Conservation (phyloP, 2,113 vertebrate species). For the Scatophagus argus region DNA sequence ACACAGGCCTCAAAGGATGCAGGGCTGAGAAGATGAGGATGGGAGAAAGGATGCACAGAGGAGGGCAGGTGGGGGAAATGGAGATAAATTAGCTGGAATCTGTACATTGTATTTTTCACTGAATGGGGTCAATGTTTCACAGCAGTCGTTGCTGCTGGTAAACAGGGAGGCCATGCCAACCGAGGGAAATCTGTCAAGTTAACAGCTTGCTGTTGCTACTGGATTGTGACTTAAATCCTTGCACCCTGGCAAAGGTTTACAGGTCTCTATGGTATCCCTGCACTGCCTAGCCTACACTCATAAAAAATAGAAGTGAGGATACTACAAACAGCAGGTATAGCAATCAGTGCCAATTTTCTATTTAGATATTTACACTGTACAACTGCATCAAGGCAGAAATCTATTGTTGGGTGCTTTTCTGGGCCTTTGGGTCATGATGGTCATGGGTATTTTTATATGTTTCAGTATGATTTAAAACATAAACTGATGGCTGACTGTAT, state of each 20-base stretch:
- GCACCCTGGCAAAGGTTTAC: conserved; percentile 19
- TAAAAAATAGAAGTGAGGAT: not conserved
- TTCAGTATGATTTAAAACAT: conserved; percentile 1
- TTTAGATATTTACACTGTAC: not conserved
- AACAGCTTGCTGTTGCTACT: conserved; percentile 46
- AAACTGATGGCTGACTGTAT: not conserved
- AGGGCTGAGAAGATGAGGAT: conserved; percentile 33
- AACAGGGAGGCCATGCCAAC: conserved; percentile 13
- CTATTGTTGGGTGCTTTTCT: not conserved
- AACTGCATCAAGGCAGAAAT: not conserved
- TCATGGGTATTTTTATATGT: not conserved
- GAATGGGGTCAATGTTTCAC: conserved; percentile 40
- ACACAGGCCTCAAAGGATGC: conserved; percentile 19
- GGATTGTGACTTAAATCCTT: conserved; percentile 45
- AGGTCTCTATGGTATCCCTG: conserved; percentile 27
- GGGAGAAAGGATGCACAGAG: conserved; percentile 24
- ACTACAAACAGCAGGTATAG: not conserved
- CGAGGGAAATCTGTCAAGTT: conserved; percentile 55
- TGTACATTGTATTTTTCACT: conserved; percentile 33
- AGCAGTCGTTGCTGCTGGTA: conserved; percentile 40
- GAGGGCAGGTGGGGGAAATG: not conserved
- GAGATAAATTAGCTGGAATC: conserved; percentile 40
- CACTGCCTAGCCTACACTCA: not conserved
- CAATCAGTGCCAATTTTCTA: not conserved
- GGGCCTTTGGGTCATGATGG: not conserved